Base-by-base conservation (phyloP, 2,113 vertebrate genomes). In the Tympanuchus pallidicinctus region DNA sequence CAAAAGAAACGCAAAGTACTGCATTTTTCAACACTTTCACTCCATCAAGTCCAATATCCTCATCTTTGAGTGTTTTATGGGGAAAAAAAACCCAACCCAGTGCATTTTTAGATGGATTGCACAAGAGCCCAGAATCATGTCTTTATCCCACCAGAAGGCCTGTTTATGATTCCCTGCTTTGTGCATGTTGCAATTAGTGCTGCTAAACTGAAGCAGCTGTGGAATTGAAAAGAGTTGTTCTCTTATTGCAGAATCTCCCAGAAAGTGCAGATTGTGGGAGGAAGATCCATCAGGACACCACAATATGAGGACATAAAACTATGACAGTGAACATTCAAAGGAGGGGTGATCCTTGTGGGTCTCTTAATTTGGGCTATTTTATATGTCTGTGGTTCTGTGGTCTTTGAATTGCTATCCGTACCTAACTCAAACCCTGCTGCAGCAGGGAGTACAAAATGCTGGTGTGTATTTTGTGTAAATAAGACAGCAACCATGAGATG, bases 381-480 rank as follows among this genome's bases (percentile, higher is more conserved):
- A n/a, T 59, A 32, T 28, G 19, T n/a, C 32, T 24, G 25, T 63
- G 36, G 10, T 27, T 63, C 36, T 63, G 2, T 40, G 36, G 11
- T 40, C 27, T 32, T 30, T 36, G 36, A 61, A 67, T 24, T 20
- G 32, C 47, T 70, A 0, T 6, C 21, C 5, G 6, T 76, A 40
- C 22, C 21, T 42, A 30, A 36, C 6, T 65, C 34, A 60, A 20
- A 38, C 38, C 38, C 38, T 48, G 6, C 12, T 32, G 45, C 2
- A 24, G 25, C 27, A 82, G 30, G 18, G 16, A 86, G 6, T 38
- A 20, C 6, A 47, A 81, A 70, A 38, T 28, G 8, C 2, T 42
- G 0, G 0, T 28, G 8, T 1, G 3, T 3, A 5, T 56, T 81
- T 59, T 0, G 1, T 11, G 10, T 13, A 4, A 45, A 59, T 19